Percentiles rank a stretch among this genome's conserved stretches.
phyloP scores from a whole-genome alignment of 2,797 vertebrate genomes.

The Acanthurus tractus region DNA sequence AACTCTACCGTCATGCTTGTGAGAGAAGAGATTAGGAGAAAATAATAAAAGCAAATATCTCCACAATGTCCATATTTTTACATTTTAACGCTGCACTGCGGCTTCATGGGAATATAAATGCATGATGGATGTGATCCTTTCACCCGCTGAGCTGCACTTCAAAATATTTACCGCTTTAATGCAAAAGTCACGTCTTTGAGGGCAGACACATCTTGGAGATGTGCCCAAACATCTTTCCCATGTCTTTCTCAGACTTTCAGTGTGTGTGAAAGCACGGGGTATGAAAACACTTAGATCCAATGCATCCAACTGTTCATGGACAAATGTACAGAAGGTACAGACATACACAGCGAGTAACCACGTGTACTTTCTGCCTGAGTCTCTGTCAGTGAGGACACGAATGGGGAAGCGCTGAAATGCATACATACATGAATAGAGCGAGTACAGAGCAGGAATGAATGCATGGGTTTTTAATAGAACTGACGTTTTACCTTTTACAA shows the following conservation, averaged over 20 bases:
- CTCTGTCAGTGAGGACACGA: slow-evolving; percentile 8
- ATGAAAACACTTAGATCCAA: background rate
- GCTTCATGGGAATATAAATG: slow-evolving; percentile 5
- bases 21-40: slow-evolving; percentile 6
- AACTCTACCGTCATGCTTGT: slow-evolving; percentile 31
- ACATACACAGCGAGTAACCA: slow-evolving; percentile 5
- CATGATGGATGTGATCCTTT: slow-evolving; percentile 40
- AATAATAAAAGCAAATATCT: slow-evolving; percentile 33
- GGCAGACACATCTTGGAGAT: slow-evolving; percentile 3
- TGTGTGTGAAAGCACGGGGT: background rate
- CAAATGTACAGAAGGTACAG: background rate
- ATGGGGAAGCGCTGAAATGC: slow-evolving; percentile 12
- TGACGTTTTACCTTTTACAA: slow-evolving; percentile 29
- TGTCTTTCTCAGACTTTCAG: background rate
- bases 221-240: slow-evolving; percentile 16
- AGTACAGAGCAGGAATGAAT: slow-evolving; percentile 42
- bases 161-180: slow-evolving; percentile 47
- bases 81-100: slow-evolving; percentile 15
- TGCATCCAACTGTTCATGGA: background rate
- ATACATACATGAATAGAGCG: slow-evolving; percentile 17
- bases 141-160: slow-evolving; percentile 22
- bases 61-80: slow-evolving; percentile 18
- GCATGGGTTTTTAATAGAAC: slow-evolving; percentile 32
- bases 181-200: slow-evolving; percentile 13
- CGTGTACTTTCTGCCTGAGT: background rate